phyloP scores from a whole-genome alignment of 2,113 vertebrate genomes.

The Ellobius talpinus region DNA sequence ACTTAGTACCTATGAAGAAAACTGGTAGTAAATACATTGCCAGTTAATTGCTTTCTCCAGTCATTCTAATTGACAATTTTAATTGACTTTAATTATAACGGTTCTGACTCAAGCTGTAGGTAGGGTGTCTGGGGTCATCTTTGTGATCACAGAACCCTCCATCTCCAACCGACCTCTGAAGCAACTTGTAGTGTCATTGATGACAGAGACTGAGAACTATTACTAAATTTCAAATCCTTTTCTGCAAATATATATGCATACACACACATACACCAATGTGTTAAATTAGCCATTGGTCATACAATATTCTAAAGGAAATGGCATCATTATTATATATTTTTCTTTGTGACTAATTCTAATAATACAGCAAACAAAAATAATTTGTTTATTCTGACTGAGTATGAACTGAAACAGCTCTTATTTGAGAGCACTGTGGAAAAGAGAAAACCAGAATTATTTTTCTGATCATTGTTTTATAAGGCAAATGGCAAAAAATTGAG shows the following conservation, averaged over 20 bases:
- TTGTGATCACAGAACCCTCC: background rate
- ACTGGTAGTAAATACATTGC: background rate
- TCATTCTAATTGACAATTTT: background rate
- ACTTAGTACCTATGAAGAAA: background rate
- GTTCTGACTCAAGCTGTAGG: background rate
- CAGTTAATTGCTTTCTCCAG: background rate
- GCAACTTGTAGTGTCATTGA: background rate
- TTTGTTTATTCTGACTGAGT: background rate
- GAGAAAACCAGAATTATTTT: slow-evolving; percentile 1
- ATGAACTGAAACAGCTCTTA: background rate
- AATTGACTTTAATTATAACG: background rate
- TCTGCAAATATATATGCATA: background rate
- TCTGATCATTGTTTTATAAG: background rate
- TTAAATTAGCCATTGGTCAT: background rate
- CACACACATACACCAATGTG: background rate
- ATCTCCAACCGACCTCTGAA: background rate
- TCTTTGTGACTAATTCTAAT: background rate
- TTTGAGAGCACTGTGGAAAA: too few species aligned
- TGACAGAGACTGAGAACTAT: background rate
- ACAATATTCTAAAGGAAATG: background rate
- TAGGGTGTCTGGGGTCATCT: background rate
- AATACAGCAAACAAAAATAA: background rate
- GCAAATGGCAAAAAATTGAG: background rate
- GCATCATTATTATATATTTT: background rate
- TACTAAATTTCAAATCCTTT: background rate